phyloP scores from a whole-genome alignment of 2,797 vertebrate species.

The Rhynchotus rufescens region DNA sequence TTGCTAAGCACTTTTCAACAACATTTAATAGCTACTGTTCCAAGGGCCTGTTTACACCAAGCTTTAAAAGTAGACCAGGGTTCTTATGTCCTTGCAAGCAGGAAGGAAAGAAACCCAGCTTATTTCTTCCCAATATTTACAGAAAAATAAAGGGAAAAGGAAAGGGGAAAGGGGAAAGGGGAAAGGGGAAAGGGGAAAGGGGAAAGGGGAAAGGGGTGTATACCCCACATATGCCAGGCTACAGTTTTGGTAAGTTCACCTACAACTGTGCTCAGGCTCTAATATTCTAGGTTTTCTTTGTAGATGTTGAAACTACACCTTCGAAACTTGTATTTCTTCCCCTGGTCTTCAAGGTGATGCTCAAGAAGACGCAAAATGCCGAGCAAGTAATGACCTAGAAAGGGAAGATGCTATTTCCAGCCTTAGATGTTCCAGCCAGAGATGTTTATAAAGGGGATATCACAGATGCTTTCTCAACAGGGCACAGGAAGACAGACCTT shows the following conservation, averaged over 20 bases:
- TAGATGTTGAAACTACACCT: not conserved
- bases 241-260: not conserved
- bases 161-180: too few relatives aligned
- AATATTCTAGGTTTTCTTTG: not conserved
- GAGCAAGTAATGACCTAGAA: not conserved
- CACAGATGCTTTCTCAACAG: not conserved
- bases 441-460: not conserved
- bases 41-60: constrained; percentile 67
- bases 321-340: not conserved
- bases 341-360: not conserved
- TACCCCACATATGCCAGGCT: not conserved
- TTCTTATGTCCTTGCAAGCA: not conserved
- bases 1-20: constrained; percentile 77
- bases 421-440: not conserved
- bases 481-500: not conserved
- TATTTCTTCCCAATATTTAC: not conserved
- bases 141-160: not conserved
- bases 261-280: not conserved
- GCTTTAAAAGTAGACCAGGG: not conserved
- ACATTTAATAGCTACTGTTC: constrained; percentile 72
- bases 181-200: too few relatives aligned
- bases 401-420: not conserved
- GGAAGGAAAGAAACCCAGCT: not conserved
- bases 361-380: not conserved
- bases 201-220: not conserved